phyloP scores from a whole-genome alignment of 2,113 vertebrate species.

The Oxyura jamaicensis region DNA sequence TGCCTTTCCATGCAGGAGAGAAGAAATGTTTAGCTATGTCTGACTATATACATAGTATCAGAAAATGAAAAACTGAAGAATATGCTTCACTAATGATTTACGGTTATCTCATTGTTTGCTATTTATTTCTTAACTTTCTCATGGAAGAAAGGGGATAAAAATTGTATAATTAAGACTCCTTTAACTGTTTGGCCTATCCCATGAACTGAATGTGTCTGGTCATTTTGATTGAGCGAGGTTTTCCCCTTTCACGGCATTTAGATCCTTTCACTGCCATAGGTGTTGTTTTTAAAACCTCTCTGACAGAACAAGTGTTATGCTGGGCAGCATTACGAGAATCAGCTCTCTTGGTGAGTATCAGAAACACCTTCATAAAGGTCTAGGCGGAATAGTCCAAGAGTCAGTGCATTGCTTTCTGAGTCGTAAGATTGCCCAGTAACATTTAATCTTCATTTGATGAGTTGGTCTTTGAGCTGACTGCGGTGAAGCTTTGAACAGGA shows the following conservation, averaged over 20 bases:
- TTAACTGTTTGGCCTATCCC: neutral
- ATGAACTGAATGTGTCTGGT: neutral
- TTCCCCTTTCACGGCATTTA: fast-evolving
- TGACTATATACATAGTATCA: neutral
- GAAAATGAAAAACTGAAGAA: neutral
- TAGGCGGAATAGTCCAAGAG: neutral
- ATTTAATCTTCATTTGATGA: neutral
- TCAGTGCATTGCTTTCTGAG: neutral
- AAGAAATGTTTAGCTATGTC: neutral
- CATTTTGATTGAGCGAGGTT: neutral
- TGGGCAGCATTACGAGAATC: fast-evolving
- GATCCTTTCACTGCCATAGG: neutral
- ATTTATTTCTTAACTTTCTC: neutral
- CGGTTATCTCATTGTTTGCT: neutral
- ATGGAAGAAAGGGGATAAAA: neutral
- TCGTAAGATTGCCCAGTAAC: neutral
- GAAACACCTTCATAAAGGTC: neutral
- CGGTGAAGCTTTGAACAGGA: neutral
- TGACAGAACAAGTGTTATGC: fast-evolving
- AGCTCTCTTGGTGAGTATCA: fast-evolving
- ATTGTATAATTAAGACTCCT: neutral
- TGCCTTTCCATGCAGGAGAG: neutral
- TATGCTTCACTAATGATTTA: neutral
- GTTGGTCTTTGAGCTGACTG: neutral
- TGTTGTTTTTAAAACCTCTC: neutral